A percentile compares a stretch with the other conserved stretches of the same genome.
These are phyloP conservation scores for Pocillopora verrucosa DNA, from an alignment of 64 coral and sea anemone species.

Conservation along the genomic window DNA sequence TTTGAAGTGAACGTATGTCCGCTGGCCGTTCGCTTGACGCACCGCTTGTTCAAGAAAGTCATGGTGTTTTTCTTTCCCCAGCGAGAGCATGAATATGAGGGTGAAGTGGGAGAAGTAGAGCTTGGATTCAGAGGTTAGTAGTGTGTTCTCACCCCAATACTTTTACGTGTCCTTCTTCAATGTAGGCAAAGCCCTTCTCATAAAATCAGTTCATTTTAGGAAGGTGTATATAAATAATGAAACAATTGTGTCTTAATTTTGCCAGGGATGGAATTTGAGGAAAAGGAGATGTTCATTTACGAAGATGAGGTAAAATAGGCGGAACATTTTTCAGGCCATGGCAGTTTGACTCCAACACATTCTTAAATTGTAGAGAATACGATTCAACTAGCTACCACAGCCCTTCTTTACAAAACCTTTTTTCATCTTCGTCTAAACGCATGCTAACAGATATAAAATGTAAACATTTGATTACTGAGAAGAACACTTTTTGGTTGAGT, in stretches of 20 bases:
- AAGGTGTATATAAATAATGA: background rate
- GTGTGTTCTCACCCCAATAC: background rate
- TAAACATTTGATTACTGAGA: too few species aligned
- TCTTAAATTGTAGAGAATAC: too few species aligned
- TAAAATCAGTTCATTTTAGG: background rate
- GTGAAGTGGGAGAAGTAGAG: slow-evolving; percentile 59
- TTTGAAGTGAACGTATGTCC: slow-evolving; percentile 98
- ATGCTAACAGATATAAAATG: too few species aligned
- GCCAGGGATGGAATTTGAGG: slow-evolving; percentile 69
- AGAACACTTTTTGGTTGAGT: too few species aligned
- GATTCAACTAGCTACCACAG: too few species aligned
- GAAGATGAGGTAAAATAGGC: slow-evolving; percentile 64
- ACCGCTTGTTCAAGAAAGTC: slow-evolving; percentile 80
- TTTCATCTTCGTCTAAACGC: too few species aligned
- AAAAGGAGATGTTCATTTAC: slow-evolving; percentile 54
- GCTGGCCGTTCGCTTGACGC: slow-evolving; percentile 77
- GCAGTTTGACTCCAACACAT: too few species aligned
- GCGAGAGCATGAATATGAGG: slow-evolving; percentile 85
- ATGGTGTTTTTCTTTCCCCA: slow-evolving; percentile 98
- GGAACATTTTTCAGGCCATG: background rate
- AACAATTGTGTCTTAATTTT: background rate
- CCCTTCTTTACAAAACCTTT: too few species aligned
- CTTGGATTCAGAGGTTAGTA: slow-evolving; percentile 75
- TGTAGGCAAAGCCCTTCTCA: background rate
- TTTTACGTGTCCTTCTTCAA: background rate